Base-by-base conservation (phyloP, 2,113 vertebrate genomes). In the Ophthalmolycus amberensis region DNA sequence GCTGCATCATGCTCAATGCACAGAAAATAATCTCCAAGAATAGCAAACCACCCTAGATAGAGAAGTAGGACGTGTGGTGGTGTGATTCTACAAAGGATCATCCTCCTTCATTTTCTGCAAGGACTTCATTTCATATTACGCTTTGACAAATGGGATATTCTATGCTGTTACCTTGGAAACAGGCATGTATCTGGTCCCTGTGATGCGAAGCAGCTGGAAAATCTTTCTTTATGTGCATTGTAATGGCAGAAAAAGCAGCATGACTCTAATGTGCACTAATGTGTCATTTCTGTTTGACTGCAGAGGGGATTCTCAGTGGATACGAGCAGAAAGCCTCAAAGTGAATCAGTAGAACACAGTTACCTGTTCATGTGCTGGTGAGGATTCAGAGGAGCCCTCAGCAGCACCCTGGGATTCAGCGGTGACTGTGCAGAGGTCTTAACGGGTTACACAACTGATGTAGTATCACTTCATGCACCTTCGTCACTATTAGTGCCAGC, bases 151-250 rank as follows among this genome's bases (percentile, higher is more conserved):
- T 84, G 34, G 79, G 82, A 84, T 81, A 81, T 86, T 89, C 82
- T 88, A 87, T 88, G 77, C 86, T 63, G 89, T 93, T 94, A 90
- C 93, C 92, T 89, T 93, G 92, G 93, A 92, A 94, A 94, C 91
- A 90, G 90, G 75, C 90, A 85, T 92, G 89, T 93, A 76, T 81
- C 42, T 62, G 75, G 78, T 86, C 70, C 75, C 87, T 66, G 66
- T 74, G 81, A 77, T 77, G 75, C 84, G 48, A 78, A 81, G 79
- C 77, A 75, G 78, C 73, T 81, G 79, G 80, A 79, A 60, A 76
- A 89, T 80, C 38, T 80, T 84, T 64, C 77, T 93, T 86, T 88
- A 88, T 87, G 80, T 89, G 83, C 75, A 64, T 56, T 44, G 84
- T 85, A 81, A 84, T 87, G 87, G 85, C 86, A 90, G 77, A 82